Evolutionary conservation across 2,113 vertebrate genomes (phyloP).

Genomic region (Lampris incognitus): DNA sequence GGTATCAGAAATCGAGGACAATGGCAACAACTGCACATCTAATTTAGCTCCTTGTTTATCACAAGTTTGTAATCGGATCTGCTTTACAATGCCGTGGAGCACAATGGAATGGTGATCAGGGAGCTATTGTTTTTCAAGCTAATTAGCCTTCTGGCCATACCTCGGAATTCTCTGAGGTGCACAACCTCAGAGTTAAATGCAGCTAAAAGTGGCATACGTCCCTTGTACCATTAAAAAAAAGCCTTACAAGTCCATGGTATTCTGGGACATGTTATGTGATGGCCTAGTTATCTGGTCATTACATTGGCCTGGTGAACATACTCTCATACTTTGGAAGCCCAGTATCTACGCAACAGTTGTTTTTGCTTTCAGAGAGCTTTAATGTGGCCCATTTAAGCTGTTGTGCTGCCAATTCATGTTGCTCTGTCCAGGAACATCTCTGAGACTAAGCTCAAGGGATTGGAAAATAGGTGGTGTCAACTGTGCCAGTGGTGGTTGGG

Average conservation of each 20-base stretch:
- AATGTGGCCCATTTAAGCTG: slow-evolving; percentile 69
- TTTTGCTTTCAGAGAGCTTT: slow-evolving; percentile 64
- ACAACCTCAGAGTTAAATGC: slow-evolving; percentile 66
- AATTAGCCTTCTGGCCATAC: slow-evolving; percentile 79
- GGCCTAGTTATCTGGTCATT: slow-evolving; percentile 77
- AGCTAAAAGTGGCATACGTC: slow-evolving; percentile 80
- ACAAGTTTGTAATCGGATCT: slow-evolving; percentile 83
- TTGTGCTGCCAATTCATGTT: slow-evolving; percentile 60
- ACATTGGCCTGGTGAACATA: slow-evolving; percentile 59
- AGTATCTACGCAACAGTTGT: slow-evolving; percentile 68
- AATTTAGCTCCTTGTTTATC: slow-evolving; percentile 87
- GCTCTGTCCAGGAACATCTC: slow-evolving; percentile 42
- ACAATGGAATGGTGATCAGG: slow-evolving; percentile 84
- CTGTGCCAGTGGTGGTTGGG: background rate
- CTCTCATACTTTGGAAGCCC: slow-evolving; percentile 43
- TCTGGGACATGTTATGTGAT: slow-evolving; percentile 71
- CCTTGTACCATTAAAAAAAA: slow-evolving; percentile 73
- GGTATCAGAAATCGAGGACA: slow-evolving; percentile 84
- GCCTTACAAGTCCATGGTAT: slow-evolving; percentile 86
- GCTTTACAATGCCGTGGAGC: slow-evolving; percentile 76
- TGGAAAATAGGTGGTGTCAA: slow-evolving; percentile 26
- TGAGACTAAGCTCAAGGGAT: slow-evolving; percentile 34
- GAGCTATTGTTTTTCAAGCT: slow-evolving; percentile 88
- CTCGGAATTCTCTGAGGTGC: slow-evolving; percentile 70
- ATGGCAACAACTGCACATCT: slow-evolving; percentile 86